These are phyloP conservation scores for Peribatodes rhomboidaria DNA, from an alignment of 2,888 invertebrate genomes.

Conservation along the genomic window DNA sequence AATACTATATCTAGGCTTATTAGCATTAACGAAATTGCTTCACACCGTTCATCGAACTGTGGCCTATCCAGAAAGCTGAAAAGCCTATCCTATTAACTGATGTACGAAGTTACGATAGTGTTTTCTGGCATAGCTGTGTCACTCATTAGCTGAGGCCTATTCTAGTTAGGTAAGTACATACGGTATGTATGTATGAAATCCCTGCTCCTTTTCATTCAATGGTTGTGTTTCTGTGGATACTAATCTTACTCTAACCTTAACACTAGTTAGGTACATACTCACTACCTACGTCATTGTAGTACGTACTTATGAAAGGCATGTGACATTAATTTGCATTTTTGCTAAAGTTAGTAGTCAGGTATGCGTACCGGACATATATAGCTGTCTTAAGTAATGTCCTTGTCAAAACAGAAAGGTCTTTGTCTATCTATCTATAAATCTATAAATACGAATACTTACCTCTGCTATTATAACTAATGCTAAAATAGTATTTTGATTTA, in stretches of 20 bases:
- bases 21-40: no score
- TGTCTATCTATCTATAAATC: constrained; percentile 15
- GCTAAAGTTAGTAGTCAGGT: constrained; percentile 29
- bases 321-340: constrained; percentile 27
- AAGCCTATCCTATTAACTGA: no score
- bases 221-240: not conserved
- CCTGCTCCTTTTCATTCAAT: not conserved
- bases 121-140: no score
- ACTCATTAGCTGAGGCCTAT: no score
- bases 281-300: constrained; percentile 20
- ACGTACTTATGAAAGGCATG: constrained; percentile 7
- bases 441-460: not conserved
- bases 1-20: no score
- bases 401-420: constrained; percentile 33
- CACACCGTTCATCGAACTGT: no score
- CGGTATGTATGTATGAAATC: no score
- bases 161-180: no score
- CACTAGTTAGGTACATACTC: not conserved
- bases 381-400: constrained; percentile 29
- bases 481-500: not conserved
- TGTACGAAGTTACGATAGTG: no score
- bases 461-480: not conserved
- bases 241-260: not conserved
- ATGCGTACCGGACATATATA: constrained; percentile 38
- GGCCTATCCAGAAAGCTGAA: no score